Evolutionary conservation across 2,888 invertebrate genomes (phyloP), one percentile per base, ranked within the genome.

Genomic region (Aquatica leii): DNA sequence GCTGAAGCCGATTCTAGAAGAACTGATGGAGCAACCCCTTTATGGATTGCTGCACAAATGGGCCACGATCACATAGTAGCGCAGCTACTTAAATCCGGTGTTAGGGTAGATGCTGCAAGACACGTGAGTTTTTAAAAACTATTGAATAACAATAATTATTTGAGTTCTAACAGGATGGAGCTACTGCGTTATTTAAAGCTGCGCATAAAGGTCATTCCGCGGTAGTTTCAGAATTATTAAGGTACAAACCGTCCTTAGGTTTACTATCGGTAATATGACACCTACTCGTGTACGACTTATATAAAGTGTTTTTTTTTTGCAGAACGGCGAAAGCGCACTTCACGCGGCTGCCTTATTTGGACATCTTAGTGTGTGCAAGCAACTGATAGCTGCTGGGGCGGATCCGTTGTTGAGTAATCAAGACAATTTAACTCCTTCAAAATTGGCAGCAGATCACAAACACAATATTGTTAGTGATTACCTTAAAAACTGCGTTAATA

Each of bases 31-130:
- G 93, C 94, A 77, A 92, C 94, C 49, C 91, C 97, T 65, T 86
- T 97, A 69, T 97, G 96, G 96, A 97, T 97, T 75, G 92, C 95
- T 37, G 89, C 95, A 69, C 97, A 97, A 87, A 95, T 96, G 93
- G 97, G 96, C 0, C 95, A 95, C 83, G 88, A 90, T 78, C 88
- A 88, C 77, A 90, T 92, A 49, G 95, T 91, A 60, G 85, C 90
- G 68, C 86, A 89, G 75, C 84, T 97, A 73, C 84, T 96, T 68
- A 88, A 88, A 75, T 87, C 88, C 71, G 94, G 94, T 46, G 94
- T 94, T 35, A 83, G 85, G 72, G 90, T 94, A 18, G 95, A 96
- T 83, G 86, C 90, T 1, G 86, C 90, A 20, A 84, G 95, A 80
- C 91, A 93, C 84, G 95, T 92, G 80, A 82, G 82, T 76, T 50